Evolutionary conservation across 2,888 invertebrate species (phyloP).

Genomic region (Lithophane ornitopus): DNA sequence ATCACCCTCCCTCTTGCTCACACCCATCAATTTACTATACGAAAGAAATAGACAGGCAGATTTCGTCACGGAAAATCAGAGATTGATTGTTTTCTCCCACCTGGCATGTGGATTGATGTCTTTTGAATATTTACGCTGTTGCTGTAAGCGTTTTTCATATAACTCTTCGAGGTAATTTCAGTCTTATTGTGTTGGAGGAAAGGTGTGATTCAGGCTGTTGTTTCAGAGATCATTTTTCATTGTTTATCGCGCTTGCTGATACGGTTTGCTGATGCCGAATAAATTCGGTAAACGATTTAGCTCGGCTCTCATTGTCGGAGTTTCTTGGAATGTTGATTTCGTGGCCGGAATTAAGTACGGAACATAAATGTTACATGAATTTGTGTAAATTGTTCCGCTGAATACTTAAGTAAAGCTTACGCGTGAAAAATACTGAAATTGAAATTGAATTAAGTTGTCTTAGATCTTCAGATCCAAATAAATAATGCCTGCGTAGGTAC

Average conservation of each 20-base stretch:
- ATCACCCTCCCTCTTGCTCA: slow-evolving; percentile 64
- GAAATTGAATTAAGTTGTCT: slow-evolving; percentile 29
- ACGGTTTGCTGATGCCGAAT: slow-evolving; percentile 64
- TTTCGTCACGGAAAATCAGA: slow-evolving; percentile 71
- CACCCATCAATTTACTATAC: slow-evolving; percentile 31
- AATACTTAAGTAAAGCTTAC: slow-evolving; percentile 27
- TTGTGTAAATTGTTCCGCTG: slow-evolving; percentile 28
- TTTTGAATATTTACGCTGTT: slow-evolving; percentile 71
- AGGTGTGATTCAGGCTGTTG: slow-evolving; percentile 40
- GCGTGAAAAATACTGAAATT: slow-evolving; percentile 35
- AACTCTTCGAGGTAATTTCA: slow-evolving; percentile 20
- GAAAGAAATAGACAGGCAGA: slow-evolving; percentile 62
- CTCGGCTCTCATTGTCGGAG: slow-evolving; percentile 42
- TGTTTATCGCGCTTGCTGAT: slow-evolving; percentile 65
- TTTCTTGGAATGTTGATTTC: slow-evolving; percentile 52
- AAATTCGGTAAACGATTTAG: slow-evolving; percentile 62
- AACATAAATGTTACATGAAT: slow-evolving; percentile 43
- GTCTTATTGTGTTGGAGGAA: slow-evolving; percentile 26
- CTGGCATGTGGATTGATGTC: slow-evolving; percentile 73
- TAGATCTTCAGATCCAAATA: background rate
- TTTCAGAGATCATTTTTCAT: slow-evolving; percentile 61
- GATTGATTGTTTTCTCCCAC: slow-evolving; percentile 76
- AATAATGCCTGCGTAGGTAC: background rate
- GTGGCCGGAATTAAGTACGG: slow-evolving; percentile 37
- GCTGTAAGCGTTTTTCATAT: slow-evolving; percentile 61